Percentiles rank a stretch among this genome's conserved stretches.
Conservation (phyloP, 1,140 invertebrate genomes). For the Drosophila yakuba region DNA sequence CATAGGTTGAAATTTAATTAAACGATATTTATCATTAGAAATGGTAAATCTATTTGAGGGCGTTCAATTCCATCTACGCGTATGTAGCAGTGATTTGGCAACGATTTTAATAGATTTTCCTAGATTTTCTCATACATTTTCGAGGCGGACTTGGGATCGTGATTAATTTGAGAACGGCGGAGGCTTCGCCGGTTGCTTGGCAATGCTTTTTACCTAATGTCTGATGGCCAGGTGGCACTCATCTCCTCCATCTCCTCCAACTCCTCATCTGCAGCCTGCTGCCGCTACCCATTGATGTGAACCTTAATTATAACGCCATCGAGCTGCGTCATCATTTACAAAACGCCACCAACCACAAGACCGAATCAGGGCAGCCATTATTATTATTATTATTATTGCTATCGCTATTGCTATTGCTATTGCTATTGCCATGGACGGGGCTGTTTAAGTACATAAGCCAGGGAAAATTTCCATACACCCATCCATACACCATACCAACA, state of each 20-base stretch:
- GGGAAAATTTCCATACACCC: conserved; percentile 22
- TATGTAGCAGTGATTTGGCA: conserved; percentile 4
- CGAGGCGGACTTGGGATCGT: conserved; percentile 42
- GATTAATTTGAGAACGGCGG: conserved; percentile 60
- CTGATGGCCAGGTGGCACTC: conserved; percentile 57
- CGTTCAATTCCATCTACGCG: neutral
- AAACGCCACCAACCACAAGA: conserved; percentile 48
- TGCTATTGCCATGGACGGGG: conserved; percentile 3
- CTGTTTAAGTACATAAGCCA: conserved; percentile 19
- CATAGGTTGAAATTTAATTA: neutral
- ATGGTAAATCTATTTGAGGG: neutral
- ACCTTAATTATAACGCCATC: conserved; percentile 81
- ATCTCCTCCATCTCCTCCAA: conserved; percentile 13
- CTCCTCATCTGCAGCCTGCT: conserved; percentile 11
- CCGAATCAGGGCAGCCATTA: conserved; percentile 57
- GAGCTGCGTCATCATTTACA: conserved; percentile 74
- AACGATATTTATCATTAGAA: neutral
- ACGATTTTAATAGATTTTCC: conserved; percentile 8
- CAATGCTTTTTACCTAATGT: conserved; percentile 55
- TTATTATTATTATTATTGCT: conserved; percentile 39
- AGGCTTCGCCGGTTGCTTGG: conserved; percentile 21
- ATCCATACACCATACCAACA: conserved; percentile 10
- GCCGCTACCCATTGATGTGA: conserved; percentile 50
- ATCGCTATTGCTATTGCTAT: conserved; percentile 3
- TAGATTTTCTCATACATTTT: conserved; percentile 30